Conservation (phyloP, 2,888 invertebrate genomes). For the Drosophila eohydei region DNA sequence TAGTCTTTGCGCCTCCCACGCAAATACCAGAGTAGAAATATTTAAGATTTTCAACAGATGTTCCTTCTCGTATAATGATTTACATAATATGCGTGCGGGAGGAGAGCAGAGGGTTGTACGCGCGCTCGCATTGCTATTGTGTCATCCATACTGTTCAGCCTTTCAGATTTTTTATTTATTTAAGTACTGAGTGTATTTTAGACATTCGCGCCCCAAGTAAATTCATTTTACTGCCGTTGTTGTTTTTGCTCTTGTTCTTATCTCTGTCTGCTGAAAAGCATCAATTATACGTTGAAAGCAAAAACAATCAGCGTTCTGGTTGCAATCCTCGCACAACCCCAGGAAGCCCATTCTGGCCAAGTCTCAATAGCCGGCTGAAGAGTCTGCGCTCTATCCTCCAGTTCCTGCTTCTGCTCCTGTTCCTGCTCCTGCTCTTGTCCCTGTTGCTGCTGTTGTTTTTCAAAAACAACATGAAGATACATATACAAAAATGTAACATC, state of each 20-base stretch:
- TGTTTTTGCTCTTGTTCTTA: conserved; percentile 20
- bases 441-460: conserved; percentile 40
- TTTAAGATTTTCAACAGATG: conserved; percentile 72
- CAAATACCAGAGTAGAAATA: conserved; percentile 40
- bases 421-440: conserved; percentile 1
- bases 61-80: conserved; percentile 59
- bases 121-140: conserved; percentile 23
- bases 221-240: conserved; percentile 5
- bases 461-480: conserved; percentile 64
- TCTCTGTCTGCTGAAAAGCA: conserved; percentile 39
- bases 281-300: conserved; percentile 68
- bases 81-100: conserved; percentile 63
- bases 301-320: conserved; percentile 45
- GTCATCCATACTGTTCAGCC: conserved; percentile 38
- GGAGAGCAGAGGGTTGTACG: conserved; percentile 4
- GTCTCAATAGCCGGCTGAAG: conserved; percentile 42
- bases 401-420: conserved; percentile 15
- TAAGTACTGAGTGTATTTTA: conserved; percentile 13
- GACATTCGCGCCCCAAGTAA: conserved; percentile 7
- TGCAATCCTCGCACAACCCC: conserved; percentile 13
- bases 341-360: conserved; percentile 19
- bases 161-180: conserved; percentile 5
- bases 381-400: background rate
- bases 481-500: conserved; percentile 67
- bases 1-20: background rate